Conservation (phyloP, 2,113 vertebrate species). For the Echinops telfairi region DNA sequence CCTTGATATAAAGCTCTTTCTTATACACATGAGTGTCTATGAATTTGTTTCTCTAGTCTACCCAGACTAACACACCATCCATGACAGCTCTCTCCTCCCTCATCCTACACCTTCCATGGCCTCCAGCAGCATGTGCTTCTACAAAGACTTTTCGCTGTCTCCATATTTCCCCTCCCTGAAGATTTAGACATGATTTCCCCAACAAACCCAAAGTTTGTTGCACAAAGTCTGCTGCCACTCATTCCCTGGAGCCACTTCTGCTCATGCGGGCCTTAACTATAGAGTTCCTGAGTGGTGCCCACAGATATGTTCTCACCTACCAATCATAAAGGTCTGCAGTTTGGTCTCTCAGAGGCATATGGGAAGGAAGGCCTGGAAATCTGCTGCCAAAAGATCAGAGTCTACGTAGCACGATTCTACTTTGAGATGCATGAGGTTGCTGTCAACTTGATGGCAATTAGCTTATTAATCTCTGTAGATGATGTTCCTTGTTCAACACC, state of each 20-base stretch:
- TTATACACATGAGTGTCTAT: too few species aligned
- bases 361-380: neutral
- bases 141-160: neutral
- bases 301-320: neutral
- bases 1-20: too few species aligned
- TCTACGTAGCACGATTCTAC: neutral
- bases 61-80: too few species aligned
- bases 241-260: accelerated
- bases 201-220: neutral
- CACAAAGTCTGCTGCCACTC: neutral
- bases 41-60: too few species aligned
- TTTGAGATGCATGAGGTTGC: neutral
- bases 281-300: too few species aligned
- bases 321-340: neutral
- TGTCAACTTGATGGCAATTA: neutral
- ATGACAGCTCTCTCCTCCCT: neutral
- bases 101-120: too few species aligned
- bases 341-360: neutral
- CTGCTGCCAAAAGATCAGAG: neutral
- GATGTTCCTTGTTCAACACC: neutral
- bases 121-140: too few species aligned
- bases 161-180: neutral
- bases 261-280: neutral
- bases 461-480: neutral
- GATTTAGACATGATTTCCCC: neutral